Conservation (phyloP, 2,113 vertebrate species). For the Gila orcuttii region DNA sequence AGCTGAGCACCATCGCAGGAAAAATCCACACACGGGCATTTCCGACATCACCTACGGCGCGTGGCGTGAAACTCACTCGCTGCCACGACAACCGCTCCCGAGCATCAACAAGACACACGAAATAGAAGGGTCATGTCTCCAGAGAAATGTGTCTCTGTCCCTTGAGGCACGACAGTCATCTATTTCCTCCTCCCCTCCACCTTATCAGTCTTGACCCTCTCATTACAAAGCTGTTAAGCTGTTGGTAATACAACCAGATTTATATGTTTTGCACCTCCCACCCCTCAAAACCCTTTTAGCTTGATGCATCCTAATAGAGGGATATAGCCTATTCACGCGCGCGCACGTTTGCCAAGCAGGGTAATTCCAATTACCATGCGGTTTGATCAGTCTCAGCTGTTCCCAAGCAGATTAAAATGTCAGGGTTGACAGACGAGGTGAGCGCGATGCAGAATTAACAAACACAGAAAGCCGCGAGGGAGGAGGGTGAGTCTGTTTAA, state of each 20-base stretch:
- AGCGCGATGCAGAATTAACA: slow-evolving; percentile 66
- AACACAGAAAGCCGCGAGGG: neutral
- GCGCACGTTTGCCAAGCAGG: slow-evolving; percentile 31
- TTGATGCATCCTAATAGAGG: slow-evolving; percentile 48
- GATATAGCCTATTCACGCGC: slow-evolving; percentile 10
- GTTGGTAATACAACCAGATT: slow-evolving; percentile 75
- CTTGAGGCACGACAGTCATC: slow-evolving; percentile 63
- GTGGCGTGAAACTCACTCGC: slow-evolving; percentile 59
- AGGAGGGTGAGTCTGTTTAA: neutral
- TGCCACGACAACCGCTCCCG: slow-evolving; percentile 74
- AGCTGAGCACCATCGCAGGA: slow-evolving; percentile 73
- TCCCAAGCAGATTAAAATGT: slow-evolving; percentile 77
- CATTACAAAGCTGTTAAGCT: slow-evolving; percentile 75
- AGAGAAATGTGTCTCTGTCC: slow-evolving; percentile 62
- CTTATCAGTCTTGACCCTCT: slow-evolving; percentile 75
- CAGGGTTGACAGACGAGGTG: slow-evolving; percentile 68
- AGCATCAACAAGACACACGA: slow-evolving; percentile 61
- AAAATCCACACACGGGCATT: slow-evolving; percentile 60
- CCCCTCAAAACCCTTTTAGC: slow-evolving; percentile 30
- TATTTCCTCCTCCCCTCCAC: slow-evolving; percentile 44
- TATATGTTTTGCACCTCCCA: slow-evolving; percentile 43
- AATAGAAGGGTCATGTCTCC: slow-evolving; percentile 43
- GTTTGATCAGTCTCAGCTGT: slow-evolving; percentile 70
- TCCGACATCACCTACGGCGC: slow-evolving; percentile 59
- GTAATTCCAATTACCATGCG: slow-evolving; percentile 38